A percentile compares a stretch with the other conserved stretches of the same genome.
phyloP scores from a whole-genome alignment of 2,888 invertebrate genomes.

The Seira musarum region DNA sequence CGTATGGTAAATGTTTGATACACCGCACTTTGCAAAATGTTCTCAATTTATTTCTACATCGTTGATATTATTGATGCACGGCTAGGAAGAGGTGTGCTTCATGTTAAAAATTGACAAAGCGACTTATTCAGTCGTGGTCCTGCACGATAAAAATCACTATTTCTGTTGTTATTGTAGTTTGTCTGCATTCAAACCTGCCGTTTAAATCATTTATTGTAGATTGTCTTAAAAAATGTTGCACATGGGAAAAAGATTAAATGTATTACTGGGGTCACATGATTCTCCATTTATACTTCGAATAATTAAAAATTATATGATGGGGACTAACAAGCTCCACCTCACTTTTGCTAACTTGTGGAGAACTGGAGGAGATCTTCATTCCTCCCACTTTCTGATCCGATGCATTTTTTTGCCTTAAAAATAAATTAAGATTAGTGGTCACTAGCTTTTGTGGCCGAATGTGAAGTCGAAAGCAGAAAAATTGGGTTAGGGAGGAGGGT shows the following conservation, averaged over 20 bases:
- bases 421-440: conserved; percentile 38
- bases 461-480: conserved; percentile 36
- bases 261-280: conserved; percentile 44
- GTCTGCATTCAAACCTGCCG: not conserved
- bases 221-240: conserved; percentile 16
- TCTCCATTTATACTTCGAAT: conserved; percentile 2
- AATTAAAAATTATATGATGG: not conserved
- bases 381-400: conserved; percentile 36
- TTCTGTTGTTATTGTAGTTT: conserved; percentile 14
- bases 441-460: conserved; percentile 35
- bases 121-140: not conserved
- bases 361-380: conserved; percentile 34
- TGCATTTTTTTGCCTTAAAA: conserved; percentile 27
- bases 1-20: conserved; percentile 22
- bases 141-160: conserved; percentile 14
- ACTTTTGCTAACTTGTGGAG: not conserved
- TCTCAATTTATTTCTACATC: conserved; percentile 9
- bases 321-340: conserved; percentile 21
- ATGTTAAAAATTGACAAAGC: conserved; percentile 9
- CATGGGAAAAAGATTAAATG: not conserved
- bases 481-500: conserved; percentile 53
- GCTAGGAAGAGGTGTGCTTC: not conserved
- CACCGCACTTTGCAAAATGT: not conserved
- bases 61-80: not conserved
- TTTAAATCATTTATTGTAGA: not conserved